Conservation (phyloP, 2,888 invertebrate species). For the Pegoplata infirma region DNA sequence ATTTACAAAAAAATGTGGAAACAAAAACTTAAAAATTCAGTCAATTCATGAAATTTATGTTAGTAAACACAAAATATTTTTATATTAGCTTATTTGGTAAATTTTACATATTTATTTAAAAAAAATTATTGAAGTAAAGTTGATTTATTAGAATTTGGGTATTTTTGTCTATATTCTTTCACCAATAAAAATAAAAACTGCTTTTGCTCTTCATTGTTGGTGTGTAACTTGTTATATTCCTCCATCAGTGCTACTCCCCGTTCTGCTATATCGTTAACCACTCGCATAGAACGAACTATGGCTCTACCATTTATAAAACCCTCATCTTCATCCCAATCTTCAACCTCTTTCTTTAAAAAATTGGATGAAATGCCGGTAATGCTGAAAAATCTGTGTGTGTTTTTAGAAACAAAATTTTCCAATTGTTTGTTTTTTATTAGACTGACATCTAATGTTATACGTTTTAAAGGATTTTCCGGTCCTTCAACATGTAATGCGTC, state of each 20-base stretch:
- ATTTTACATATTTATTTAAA: conserved; percentile 1
- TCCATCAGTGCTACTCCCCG: not conserved
- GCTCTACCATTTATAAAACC: conserved; percentile 4
- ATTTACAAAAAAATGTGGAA: too few relatives aligned
- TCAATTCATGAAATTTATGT: conserved; percentile 9
- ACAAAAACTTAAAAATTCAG: too few relatives aligned
- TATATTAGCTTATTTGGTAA: not conserved
- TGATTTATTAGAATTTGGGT: conserved; percentile 11
- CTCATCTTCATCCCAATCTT: not conserved
- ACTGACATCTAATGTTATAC: conserved; percentile 9
- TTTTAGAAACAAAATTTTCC: not conserved
- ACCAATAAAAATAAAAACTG: conserved; percentile 25
- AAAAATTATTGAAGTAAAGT: conserved; percentile 19
- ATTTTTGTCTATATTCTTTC: conserved; percentile 18
- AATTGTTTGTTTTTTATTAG: conserved; percentile 13
- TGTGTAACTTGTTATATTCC: conserved; percentile 13
- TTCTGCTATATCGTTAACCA: conserved; percentile 22
- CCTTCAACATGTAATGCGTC: conserved; percentile 8
- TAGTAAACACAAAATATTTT: conserved; percentile 10
- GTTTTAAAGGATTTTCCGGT: conserved; percentile 6
- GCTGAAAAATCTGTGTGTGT: conserved; percentile 2
- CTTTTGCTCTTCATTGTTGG: conserved; percentile 10
- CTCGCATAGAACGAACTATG: conserved; percentile 3
- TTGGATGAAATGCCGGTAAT: not conserved
- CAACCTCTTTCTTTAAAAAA: not conserved